Conservation (phyloP, 2,888 invertebrate species). For the Eristalis tenax region DNA sequence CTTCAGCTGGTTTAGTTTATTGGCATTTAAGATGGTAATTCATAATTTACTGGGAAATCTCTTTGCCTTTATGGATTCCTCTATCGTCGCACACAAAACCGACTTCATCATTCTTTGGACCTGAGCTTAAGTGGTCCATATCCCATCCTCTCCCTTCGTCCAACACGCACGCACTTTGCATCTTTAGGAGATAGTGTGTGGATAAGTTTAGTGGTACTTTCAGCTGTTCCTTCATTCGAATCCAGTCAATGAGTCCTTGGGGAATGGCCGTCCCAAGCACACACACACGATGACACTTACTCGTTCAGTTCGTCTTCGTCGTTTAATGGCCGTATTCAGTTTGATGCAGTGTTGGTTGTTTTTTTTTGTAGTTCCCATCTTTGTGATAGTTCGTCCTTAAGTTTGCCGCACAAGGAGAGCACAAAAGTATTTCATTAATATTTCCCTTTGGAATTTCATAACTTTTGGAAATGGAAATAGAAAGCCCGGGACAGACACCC, state of each 20-base stretch:
- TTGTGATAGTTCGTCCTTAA: slow-evolving; percentile 13
- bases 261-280: slow-evolving; percentile 5
- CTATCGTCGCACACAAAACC: not conserved
- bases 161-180: slow-evolving; percentile 1
- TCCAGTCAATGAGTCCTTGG: slow-evolving; percentile 40
- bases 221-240: slow-evolving; percentile 31
- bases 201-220: slow-evolving; percentile 16
- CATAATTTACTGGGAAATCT: slow-evolving; percentile 43
- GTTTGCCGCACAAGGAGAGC: not conserved
- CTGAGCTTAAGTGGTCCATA: slow-evolving; percentile 28
- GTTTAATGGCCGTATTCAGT: not conserved
- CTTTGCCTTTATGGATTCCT: slow-evolving; percentile 6
- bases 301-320: not conserved
- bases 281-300: not conserved
- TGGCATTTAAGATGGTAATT: slow-evolving; percentile 59
- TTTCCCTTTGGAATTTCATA: slow-evolving; percentile 50
- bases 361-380: not conserved
- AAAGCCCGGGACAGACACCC: not conserved
- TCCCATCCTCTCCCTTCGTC: not conserved
- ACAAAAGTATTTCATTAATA: slow-evolving; percentile 51
- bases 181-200: not conserved
- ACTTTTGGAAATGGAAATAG: not conserved
- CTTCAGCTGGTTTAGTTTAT: slow-evolving; percentile 51
- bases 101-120: slow-evolving; percentile 13
- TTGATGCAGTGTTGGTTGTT: not conserved